phyloP scores from a whole-genome alignment of 2,888 invertebrate species.

The Caenorhabditis zanzibari region DNA sequence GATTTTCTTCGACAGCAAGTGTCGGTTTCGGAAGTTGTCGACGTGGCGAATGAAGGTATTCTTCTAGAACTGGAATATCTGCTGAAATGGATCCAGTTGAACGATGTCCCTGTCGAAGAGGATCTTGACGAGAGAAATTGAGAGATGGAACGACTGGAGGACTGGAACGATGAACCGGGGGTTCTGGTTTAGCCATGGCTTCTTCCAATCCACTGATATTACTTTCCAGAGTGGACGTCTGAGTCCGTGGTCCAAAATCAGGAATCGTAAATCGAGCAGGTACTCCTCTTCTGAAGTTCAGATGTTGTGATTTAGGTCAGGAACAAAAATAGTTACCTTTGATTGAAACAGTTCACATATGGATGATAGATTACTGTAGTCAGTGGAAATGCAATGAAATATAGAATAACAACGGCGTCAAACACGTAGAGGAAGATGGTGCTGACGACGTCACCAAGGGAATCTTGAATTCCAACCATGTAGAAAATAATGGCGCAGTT shows the following conservation, averaged over 20 bases:
- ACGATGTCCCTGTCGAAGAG: slow-evolving; percentile 52
- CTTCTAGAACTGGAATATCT: slow-evolving; percentile 60
- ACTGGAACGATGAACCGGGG: slow-evolving; percentile 27
- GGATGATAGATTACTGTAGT: slow-evolving; percentile 81
- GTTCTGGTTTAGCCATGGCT: slow-evolving; percentile 33
- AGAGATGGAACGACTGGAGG: slow-evolving; percentile 31
- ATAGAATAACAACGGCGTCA: slow-evolving; percentile 77
- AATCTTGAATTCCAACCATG: slow-evolving; percentile 80
- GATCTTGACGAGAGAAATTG: slow-evolving; percentile 63
- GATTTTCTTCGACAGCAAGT: slow-evolving; percentile 38
- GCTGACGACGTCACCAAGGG: slow-evolving; percentile 74
- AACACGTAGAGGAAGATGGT: slow-evolving; percentile 78
- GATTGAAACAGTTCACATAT: slow-evolving; percentile 74
- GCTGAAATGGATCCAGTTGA: slow-evolving; percentile 41
- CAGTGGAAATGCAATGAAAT: slow-evolving; percentile 79
- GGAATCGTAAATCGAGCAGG: slow-evolving; percentile 54
- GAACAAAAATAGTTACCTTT: background rate
- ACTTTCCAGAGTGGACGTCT: slow-evolving; percentile 67
- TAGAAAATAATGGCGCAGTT: slow-evolving; percentile 79
- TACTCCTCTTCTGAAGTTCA: slow-evolving; percentile 44
- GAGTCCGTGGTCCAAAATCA: slow-evolving; percentile 45
- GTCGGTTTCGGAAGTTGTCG: slow-evolving; percentile 40
- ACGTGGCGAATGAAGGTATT: slow-evolving; percentile 63
- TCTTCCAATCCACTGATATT: slow-evolving; percentile 65
- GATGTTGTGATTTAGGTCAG: background rate